Base-by-base conservation (phyloP, 2,113 vertebrate species). In the Sardina pilchardus region DNA sequence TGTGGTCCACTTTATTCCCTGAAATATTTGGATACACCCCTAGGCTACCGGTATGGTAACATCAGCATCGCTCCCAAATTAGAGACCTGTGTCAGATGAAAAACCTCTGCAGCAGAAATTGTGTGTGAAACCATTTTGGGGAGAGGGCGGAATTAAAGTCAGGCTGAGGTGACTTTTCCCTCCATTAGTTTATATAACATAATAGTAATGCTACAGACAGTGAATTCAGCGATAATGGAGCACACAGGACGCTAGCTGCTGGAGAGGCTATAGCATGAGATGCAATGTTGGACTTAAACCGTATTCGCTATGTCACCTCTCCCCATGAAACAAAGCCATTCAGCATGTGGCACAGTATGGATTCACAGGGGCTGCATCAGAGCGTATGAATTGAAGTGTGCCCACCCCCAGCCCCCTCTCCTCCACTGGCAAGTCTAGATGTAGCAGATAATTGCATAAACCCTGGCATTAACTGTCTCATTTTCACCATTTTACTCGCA, bases 1-100 rank as follows among this genome's bases (percentile, higher is more conserved):
- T 96, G 95, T 97, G 96, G 95, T 78, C 71, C 71, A 78, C 71
- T 78, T 78, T 36, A 78, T 30, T 16, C 71, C 19, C 16, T 34
- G 30, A 16, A 36, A 30, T 67, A 67, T 30, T 67, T 30, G 26
- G 34, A 78, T 78, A 78, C 34, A 78, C 12, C 26, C 85, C 81
- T 87, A n/a, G 82, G 87, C 78, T 86, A 89, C 84, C 87, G 43
- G 82, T 83, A 67, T 26, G 63, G 63, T 67, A 78, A 78, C 26
- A 78, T 78, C 71, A 78, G 71, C 34, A 78, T 78, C 34, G 36
- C 10, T 12, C 63, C 71, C 26, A 34, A 78, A 78, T 34, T 67
- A 67, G 26, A 78, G 34, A 36, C 14, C 71, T 78, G 71, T 78
- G 53, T 59, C 53, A 59, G 19, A 59, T 59, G n/a, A 59, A 21